Evolutionary conservation across 2,797 vertebrate species (phyloP), one percentile per base, ranked within the genome.

Genomic region (Vipera ursinii): DNA sequence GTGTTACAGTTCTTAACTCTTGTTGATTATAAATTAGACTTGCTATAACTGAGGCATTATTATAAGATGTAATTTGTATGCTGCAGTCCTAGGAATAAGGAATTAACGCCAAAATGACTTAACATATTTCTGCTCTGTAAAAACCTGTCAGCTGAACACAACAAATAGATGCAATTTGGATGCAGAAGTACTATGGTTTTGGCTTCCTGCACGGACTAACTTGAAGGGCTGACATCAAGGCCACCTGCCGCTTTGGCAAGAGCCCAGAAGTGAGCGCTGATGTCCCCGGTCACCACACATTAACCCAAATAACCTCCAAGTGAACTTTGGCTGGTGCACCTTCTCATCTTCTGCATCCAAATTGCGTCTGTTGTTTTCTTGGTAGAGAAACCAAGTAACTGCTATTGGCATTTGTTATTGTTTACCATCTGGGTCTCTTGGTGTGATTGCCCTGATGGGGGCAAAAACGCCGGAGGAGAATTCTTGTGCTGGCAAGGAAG

Each of bases 331-430:
- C 3, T 26, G 20, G 3, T 48, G 26, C 12, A 12, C 85, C 60
- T 53, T 26, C 15, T 48, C n/a, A 22, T 8, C 86, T 7, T 56
- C 26, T 12, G 90, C 2, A 4, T 1, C 65, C 59, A 22, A 7
- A 55, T 55, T 48, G 38, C 3, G 2, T 61, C 3, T 1, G 91
- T 44, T 0, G 0, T 48, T 13, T 3, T 60, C 32, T 48, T 48
- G 32, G 32, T 22, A 78, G 69, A 73, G 14, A 73, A 73, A 73
- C 32, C 32, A 8, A 17, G 17, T 20, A 8, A 3, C 73, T 44
- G 73, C 38, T 78, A 22, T 9, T 78, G 73, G 73, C 38, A 17
- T 44, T 78, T 22, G 73, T 10, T 78, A 10, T 10, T 44, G 73
- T 44, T 44, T 22, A 22, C 73, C 73, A 1, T 44, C 32, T 78